phyloP scores from a whole-genome alignment of 1,140 invertebrate species.

The Neotoxoptera formosana region DNA sequence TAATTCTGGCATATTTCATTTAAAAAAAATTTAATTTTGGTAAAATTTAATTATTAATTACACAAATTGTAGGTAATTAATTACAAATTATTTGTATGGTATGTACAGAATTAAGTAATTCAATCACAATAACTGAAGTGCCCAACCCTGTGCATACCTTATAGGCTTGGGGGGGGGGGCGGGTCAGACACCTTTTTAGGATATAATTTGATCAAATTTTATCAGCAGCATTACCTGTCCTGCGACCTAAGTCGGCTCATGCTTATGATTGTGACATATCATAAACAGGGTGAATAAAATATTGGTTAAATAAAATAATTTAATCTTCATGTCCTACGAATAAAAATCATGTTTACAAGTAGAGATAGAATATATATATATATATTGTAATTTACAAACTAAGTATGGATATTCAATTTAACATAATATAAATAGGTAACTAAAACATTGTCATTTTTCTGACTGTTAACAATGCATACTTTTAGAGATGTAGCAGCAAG shows the following conservation, averaged over 20 bases:
- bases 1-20: too few relatives aligned
- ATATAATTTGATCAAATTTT: neutral
- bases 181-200: neutral
- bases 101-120: too few relatives aligned
- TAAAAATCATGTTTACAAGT: neutral
- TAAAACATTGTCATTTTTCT: neutral
- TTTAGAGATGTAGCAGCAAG: constrained; percentile 72
- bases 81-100: too few relatives aligned
- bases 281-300: neutral
- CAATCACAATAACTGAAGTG: too few relatives aligned
- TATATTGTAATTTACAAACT: neutral
- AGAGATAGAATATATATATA: neutral
- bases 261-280: neutral
- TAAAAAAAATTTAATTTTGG: too few relatives aligned
- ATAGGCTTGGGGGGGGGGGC: too few relatives aligned
- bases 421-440: neutral
- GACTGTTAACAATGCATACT: neutral
- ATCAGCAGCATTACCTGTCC: neutral
- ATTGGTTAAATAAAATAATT: neutral
- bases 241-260: neutral
- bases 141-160: too few relatives aligned
- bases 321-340: neutral
- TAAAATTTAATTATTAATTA: too few relatives aligned
- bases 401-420: neutral
- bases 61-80: too few relatives aligned